A percentile compares a stretch with the other conserved stretches of the same genome.
phyloP scores from a whole-genome alignment of 1,140 invertebrate genomes.

The Neodiprion lecontei region DNA sequence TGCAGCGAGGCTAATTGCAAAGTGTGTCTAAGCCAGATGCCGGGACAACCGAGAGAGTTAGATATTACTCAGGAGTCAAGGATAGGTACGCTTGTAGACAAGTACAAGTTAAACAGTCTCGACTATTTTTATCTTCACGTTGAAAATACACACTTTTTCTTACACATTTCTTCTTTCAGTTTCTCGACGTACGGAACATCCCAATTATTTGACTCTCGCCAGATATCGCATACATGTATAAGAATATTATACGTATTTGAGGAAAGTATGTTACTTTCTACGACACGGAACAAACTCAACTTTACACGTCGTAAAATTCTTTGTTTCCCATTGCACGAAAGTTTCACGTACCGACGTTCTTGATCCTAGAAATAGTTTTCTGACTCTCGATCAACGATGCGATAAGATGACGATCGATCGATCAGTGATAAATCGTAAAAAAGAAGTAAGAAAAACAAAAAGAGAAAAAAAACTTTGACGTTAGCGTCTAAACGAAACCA shows the following conservation, averaged over 20 bases:
- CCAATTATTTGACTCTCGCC: no score
- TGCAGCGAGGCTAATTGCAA: background rate
- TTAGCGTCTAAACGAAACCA: no score
- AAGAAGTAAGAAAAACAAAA: no score
- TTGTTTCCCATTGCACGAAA: background rate
- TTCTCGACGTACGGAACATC: no score
- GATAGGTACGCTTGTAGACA: background rate
- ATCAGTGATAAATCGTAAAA: no score
- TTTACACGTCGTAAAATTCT: background rate
- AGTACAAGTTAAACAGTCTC: background rate
- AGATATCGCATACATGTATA: no score
- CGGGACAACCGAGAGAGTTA: no score
- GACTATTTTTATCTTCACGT: background rate
- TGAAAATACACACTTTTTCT: background rate
- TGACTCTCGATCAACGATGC: no score
- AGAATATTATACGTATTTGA: slow-evolving; percentile 5
- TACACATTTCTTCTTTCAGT: no score
- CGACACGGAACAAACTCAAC: background rate
- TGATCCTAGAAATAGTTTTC: background rate
- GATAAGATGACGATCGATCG: no score
- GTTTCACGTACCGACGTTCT: background rate
- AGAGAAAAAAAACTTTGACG: no score
- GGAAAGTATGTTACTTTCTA: slow-evolving; percentile 54
- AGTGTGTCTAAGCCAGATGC: background rate
- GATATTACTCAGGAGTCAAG: no score